These are phyloP conservation scores for Criorhina ranunculi DNA, from an alignment of 2,888 invertebrate species.

Conservation along the genomic window DNA sequence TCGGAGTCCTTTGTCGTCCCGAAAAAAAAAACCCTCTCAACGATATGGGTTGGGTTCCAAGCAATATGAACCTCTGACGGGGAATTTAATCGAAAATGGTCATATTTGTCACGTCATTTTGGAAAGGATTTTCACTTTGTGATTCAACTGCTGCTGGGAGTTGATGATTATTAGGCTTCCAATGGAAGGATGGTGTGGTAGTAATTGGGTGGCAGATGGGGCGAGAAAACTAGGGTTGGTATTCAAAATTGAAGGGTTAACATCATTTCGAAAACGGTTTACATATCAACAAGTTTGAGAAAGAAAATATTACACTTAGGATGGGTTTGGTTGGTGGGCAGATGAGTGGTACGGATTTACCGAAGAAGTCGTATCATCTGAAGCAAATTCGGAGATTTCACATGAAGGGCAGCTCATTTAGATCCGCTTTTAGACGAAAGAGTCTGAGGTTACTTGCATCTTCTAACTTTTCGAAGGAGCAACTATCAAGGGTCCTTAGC, in stretches of 20 bases:
- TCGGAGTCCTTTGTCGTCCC: not conserved
- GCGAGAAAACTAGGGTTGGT: not conserved
- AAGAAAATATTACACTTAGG: too few species aligned
- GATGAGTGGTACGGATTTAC: too few species aligned
- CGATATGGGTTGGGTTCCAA: constrained; percentile 43
- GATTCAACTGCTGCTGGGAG: constrained; percentile 26
- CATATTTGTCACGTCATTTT: constrained; percentile 73
- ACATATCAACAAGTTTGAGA: not conserved
- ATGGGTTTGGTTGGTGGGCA: too few species aligned
- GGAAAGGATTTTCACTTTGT: constrained; percentile 58
- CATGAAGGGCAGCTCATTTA: too few species aligned
- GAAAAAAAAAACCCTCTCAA: constrained; percentile 4
- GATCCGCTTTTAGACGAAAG: too few species aligned
- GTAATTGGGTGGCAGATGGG: constrained; percentile 26
- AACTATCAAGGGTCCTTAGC: too few species aligned
- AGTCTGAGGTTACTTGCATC: too few species aligned
- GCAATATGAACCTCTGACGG: constrained; percentile 27
- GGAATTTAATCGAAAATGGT: constrained; percentile 65
- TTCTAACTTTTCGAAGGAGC: too few species aligned
- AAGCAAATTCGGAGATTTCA: too few species aligned
- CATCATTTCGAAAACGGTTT: not conserved
- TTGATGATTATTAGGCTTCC: constrained; percentile 23
- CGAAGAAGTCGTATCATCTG: too few species aligned
- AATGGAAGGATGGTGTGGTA: not conserved
- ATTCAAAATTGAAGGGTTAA: not conserved